Evolutionary conservation across 92 coral and sea anemone genomes (phyloP).

Genomic region (Epizoanthus rinbou): DNA sequence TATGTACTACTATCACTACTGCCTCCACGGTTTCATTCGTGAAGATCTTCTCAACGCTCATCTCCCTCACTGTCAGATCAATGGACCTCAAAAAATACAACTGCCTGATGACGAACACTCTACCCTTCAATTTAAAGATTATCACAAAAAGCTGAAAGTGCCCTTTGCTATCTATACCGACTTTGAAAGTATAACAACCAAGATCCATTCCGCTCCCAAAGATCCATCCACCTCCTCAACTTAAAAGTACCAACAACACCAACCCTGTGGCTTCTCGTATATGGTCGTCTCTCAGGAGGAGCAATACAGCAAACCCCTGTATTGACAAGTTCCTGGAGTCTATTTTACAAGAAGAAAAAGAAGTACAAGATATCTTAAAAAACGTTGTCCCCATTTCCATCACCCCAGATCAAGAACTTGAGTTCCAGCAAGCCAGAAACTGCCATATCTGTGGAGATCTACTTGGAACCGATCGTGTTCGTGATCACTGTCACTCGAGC

Average conservation of each 20-base stretch:
- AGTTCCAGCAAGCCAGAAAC: conserved; percentile 39
- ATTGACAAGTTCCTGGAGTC: conserved; percentile 42
- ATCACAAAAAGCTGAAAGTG: conserved; percentile 43
- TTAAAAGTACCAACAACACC: conserved; percentile 6
- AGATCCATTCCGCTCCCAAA: not conserved
- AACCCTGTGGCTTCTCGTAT: conserved; percentile 42
- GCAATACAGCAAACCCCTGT: conserved; percentile 28
- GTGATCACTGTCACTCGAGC: conserved; percentile 54
- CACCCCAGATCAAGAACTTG: conserved; percentile 27
- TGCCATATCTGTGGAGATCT: conserved; percentile 52
- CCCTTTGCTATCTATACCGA: conserved; percentile 54
- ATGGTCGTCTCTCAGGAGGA: not conserved
- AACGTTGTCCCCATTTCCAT: conserved; percentile 49
- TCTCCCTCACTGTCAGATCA: conserved; percentile 43
- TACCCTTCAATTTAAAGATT: conserved; percentile 35
- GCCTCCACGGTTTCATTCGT: conserved; percentile 56
- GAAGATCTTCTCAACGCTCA: conserved; percentile 56
- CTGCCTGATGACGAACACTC: conserved; percentile 49
- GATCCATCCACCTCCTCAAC: conserved; percentile 1
- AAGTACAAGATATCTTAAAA: conserved; percentile 28
- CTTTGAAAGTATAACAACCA: conserved; percentile 34
- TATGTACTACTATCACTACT: conserved; percentile 49
- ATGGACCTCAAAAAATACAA: conserved; percentile 54
- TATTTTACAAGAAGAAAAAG: conserved; percentile 20
- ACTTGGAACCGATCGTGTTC: conserved; percentile 46